Conservation (phyloP, 2,888 invertebrate genomes). For the Crossocerus cetratus region DNA sequence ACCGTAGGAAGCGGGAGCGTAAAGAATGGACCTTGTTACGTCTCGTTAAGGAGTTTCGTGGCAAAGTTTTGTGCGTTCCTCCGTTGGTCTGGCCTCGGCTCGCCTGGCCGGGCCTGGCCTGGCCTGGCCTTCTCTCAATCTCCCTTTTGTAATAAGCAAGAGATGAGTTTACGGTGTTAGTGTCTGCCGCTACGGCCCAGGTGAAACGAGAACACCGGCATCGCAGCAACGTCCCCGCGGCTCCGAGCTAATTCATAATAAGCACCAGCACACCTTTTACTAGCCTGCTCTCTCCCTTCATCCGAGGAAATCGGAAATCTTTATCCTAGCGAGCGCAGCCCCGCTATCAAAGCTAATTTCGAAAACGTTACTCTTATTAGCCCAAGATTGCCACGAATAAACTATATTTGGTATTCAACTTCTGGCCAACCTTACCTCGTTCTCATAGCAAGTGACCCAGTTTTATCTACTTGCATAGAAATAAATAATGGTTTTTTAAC, state of each 20-base stretch:
- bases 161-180: conserved; percentile 62
- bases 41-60: conserved; percentile 67
- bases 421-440: no score
- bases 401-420: no score
- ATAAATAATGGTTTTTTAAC: no score
- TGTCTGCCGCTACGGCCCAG: conserved; percentile 18
- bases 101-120: conserved; percentile 11
- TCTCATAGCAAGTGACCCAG: no score
- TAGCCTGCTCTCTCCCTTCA: conserved; percentile 11
- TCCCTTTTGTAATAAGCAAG: conserved; percentile 64
- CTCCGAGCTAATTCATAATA: conserved; percentile 54
- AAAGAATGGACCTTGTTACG: conserved; percentile 65
- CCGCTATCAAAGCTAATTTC: no score
- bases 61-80: conserved; percentile 49
- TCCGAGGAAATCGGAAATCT: background rate
- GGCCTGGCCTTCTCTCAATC: conserved; percentile 47
- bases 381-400: no score
- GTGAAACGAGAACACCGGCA: conserved; percentile 44
- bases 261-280: conserved; percentile 26
- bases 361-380: no score
- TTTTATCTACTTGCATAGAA: no score
- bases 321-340: no score
- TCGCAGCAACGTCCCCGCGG: conserved; percentile 40
- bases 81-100: background rate
- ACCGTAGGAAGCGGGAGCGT: conserved; percentile 39